Evolutionary conservation across 1,140 invertebrate species (phyloP), one percentile per base, ranked within the genome.

Genomic region (Campoletis sonorensis): DNA sequence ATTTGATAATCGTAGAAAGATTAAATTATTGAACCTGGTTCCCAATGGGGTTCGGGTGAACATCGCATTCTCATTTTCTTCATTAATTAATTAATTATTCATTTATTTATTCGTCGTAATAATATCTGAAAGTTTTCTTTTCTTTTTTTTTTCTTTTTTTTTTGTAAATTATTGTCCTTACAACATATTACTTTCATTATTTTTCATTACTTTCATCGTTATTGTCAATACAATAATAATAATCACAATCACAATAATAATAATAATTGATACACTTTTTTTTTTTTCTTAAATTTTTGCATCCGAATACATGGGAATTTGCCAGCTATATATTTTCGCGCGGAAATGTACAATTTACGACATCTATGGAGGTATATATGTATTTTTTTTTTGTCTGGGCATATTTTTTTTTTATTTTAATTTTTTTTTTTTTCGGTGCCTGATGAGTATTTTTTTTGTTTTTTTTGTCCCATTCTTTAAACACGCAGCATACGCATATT

Each of bases 241-340:
- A 45, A 45, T 45, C 8, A 45, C 8, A 3, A 45, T 86, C 51
- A 23, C 1, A 58, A 58, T 58, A 67, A 67, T 67, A 3, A 58
- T 76, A 86, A 85, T 90, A 90, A 90, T 88, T 89, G 86, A 90
- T 87, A 85, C 81, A 87, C 76, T 86, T 86, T n/a, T n/a, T n/a
- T 85, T 30, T 58, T 33, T 33, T 33, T 33, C 72, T 21, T 26
- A 27, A 75, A 51, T 37, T 33, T 45, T 58, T 76, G 27, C 54
- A 5, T 11, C 23, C 68, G 67, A 49, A 68, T 40, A 37, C 11
- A 45, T 45, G 30, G 10, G 23, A 81, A 76, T 58, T 54, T 72
- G n/a, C 37, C 37, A 40, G 71, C 49, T 64, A 61, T 45, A 73
- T 37, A 64, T 78, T 67, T 61, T 70, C 49, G 30, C 8, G 80